phyloP scores from a whole-genome alignment of 1,140 invertebrate species.

The Armadillidium nasatum region DNA sequence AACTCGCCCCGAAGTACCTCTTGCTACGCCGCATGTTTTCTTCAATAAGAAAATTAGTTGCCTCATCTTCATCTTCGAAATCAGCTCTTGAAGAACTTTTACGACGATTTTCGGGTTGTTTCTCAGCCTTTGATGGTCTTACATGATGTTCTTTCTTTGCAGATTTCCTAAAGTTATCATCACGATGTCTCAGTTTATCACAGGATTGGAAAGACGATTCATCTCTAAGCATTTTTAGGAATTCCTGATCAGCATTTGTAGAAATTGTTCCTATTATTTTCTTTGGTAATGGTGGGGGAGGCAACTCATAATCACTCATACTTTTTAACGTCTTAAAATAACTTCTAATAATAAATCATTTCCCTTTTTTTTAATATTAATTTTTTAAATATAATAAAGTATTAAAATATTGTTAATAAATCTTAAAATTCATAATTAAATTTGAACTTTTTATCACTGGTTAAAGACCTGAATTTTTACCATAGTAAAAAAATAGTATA shows the following conservation, averaged over 20 bases:
- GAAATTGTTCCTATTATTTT: not conserved
- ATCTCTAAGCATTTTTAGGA: not conserved
- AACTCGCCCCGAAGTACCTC: not conserved
- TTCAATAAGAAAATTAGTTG: not conserved
- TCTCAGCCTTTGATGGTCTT: too few relatives aligned
- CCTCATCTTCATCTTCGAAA: not conserved
- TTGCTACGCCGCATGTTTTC: not conserved
- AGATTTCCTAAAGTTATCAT: not conserved
- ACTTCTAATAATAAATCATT: too few relatives aligned
- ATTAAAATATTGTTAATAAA: too few relatives aligned
- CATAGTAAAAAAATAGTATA: too few relatives aligned
- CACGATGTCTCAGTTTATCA: not conserved
- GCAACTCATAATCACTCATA: not conserved
- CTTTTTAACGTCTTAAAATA: too few relatives aligned
- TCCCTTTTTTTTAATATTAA: too few relatives aligned
- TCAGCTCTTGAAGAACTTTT: not conserved
- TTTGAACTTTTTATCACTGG: too few relatives aligned
- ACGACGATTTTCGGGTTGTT: not conserved
- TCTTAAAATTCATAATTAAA: too few relatives aligned
- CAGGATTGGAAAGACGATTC: not conserved
- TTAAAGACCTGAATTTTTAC: too few relatives aligned
- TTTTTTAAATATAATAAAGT: too few relatives aligned
- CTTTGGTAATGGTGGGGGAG: not conserved
- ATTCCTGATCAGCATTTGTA: not conserved
- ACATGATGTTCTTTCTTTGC: not conserved